Evolutionary conservation across 2,797 vertebrate species (phyloP).

Genomic region (Pangasius macronema): DNA sequence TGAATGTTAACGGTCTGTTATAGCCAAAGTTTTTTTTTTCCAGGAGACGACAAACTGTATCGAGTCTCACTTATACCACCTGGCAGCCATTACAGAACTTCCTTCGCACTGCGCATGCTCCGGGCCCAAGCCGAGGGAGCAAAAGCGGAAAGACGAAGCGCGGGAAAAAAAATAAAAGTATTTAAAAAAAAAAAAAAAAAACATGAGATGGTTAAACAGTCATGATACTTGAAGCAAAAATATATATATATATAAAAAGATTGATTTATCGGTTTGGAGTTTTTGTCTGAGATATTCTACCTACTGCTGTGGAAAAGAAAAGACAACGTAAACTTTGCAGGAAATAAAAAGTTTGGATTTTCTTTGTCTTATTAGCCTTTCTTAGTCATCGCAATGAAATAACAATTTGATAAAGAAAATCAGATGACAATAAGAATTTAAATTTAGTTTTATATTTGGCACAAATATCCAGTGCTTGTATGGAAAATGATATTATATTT

Average conservation of each 20-base stretch:
- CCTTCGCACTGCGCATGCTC: slow-evolving; percentile 67
- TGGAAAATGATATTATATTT: too few species aligned
- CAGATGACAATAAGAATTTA: too few species aligned
- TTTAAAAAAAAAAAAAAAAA: neutral
- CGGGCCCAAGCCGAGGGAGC: neutral
- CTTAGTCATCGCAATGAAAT: neutral
- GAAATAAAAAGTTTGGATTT: neutral
- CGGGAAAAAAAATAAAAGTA: too few species aligned
- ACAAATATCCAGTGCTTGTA: too few species aligned
- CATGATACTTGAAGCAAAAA: too few species aligned
- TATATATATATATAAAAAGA: too few species aligned
- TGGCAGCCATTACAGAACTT: slow-evolving; percentile 70
- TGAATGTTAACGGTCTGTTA: slow-evolving; percentile 65
- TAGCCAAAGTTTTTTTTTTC: slow-evolving; percentile 57
- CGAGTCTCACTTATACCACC: slow-evolving; percentile 59
- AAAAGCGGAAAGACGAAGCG: too few species aligned
- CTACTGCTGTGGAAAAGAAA: neutral
- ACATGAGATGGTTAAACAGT: neutral
- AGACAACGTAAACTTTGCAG: too few species aligned
- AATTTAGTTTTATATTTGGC: too few species aligned
- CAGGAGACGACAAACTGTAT: slow-evolving; percentile 64
- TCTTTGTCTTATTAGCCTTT: neutral
- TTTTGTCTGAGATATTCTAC: too few species aligned
- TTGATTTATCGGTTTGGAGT: too few species aligned
- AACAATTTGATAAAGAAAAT: too few species aligned